Evolutionary conservation across 2,888 invertebrate species (phyloP).

Genomic region (Amphipyra tragopoginis): DNA sequence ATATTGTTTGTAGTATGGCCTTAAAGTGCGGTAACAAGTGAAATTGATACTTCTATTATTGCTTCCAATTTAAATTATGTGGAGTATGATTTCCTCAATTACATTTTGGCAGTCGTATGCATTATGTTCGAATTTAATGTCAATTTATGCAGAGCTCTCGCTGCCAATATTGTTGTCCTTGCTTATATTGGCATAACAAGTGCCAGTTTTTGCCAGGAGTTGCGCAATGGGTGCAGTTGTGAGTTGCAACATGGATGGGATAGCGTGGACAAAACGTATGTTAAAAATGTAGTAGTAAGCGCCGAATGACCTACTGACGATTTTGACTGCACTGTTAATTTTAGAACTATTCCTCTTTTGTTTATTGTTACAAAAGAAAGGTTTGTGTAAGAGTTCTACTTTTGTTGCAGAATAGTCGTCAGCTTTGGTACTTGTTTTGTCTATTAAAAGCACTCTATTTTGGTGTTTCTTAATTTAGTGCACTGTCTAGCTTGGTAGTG

Average conservation of each 20-base stretch:
- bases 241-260: constrained; percentile 69
- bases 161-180: constrained; percentile 55
- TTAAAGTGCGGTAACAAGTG: constrained; percentile 21
- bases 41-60: constrained; percentile 40
- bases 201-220: constrained; percentile 76
- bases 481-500: constrained; percentile 1
- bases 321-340: constrained; percentile 67
- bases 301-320: constrained; percentile 71
- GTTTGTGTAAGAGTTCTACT: constrained; percentile 12
- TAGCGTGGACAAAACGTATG: constrained; percentile 60
- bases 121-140: constrained; percentile 37
- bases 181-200: constrained; percentile 65
- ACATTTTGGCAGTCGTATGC: constrained; percentile 38
- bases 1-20: constrained; percentile 22
- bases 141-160: constrained; percentile 27
- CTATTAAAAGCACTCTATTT: constrained; percentile 31
- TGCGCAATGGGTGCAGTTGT: constrained; percentile 78
- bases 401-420: constrained; percentile 10
- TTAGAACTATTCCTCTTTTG: constrained; percentile 65
- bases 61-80: constrained; percentile 40
- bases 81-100: constrained; percentile 30
- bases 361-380: constrained; percentile 49
- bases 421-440: constrained; percentile 10
- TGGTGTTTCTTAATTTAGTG: constrained; percentile 31
- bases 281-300: constrained; percentile 60